These are phyloP conservation scores for Natator depressus DNA, from an alignment of 2,113 vertebrate species.

Conservation along the genomic window DNA sequence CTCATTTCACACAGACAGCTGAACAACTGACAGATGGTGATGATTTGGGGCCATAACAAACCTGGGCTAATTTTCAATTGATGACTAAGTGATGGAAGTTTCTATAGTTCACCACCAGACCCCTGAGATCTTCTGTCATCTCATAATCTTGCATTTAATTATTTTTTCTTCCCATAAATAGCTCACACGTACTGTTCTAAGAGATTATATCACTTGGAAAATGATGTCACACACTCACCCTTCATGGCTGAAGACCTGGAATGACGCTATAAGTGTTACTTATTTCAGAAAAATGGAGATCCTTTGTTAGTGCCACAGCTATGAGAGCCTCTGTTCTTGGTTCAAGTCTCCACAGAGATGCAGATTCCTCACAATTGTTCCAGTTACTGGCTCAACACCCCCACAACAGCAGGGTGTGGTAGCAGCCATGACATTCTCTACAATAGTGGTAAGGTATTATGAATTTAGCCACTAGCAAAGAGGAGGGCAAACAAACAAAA, in stretches of 20 bases:
- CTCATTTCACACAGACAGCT: neutral
- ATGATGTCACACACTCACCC: neutral
- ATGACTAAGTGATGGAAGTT: neutral
- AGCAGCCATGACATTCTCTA: neutral
- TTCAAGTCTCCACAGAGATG: neutral
- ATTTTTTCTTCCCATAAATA: neutral
- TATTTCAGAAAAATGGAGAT: neutral
- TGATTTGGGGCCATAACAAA: neutral
- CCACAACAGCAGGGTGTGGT: no score
- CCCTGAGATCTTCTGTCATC: neutral
- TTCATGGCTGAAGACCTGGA: neutral
- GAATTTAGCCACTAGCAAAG: conserved; percentile 12
- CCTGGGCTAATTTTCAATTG: neutral
- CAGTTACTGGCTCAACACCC: neutral
- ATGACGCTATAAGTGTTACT: neutral
- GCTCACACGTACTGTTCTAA: neutral
- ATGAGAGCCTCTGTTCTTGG: neutral
- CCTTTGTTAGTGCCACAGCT: neutral
- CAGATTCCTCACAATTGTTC: neutral
- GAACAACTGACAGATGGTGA: neutral
- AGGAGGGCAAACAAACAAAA: conserved; percentile 29
- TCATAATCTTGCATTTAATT: neutral
- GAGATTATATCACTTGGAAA: neutral
- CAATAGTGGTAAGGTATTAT: neutral
- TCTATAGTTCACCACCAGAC: neutral